Conservation (phyloP, 2,113 vertebrate species). For the Neofelis nebulosa region DNA sequence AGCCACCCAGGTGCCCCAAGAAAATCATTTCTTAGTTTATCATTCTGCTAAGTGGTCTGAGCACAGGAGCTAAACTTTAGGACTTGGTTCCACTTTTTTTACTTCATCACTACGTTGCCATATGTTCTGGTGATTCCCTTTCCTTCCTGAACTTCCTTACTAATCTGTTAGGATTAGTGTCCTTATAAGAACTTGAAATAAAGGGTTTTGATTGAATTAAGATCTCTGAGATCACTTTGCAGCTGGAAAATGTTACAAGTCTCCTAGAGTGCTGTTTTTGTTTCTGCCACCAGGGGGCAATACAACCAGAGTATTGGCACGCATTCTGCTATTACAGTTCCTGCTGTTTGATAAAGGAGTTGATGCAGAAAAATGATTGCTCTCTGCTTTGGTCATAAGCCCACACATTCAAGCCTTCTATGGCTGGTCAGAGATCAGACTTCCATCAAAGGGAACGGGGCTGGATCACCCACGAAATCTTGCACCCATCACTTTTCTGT, state of each 20-base stretch:
- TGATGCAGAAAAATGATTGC: neutral
- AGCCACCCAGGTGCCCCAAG: neutral
- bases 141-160: neutral
- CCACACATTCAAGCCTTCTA: neutral
- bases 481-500: neutral
- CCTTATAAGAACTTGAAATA: neutral
- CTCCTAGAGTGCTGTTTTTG: constrained; percentile 8
- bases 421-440: neutral
- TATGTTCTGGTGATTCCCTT: neutral
- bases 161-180: neutral
- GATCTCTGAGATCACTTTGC: neutral
- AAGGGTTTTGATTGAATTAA: neutral
- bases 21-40: neutral
- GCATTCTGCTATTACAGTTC: accelerated
- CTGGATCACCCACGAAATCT: neutral
- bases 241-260: neutral
- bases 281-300: constrained; percentile 62
- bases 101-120: neutral
- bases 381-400: neutral
- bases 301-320: neutral
- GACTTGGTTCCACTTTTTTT: neutral
- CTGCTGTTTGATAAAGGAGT: neutral
- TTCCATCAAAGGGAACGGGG: neutral
- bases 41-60: neutral
- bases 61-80: neutral